Evolutionary conservation across 2,797 vertebrate species (phyloP).

Genomic region (Potorous gilbertii): DNA sequence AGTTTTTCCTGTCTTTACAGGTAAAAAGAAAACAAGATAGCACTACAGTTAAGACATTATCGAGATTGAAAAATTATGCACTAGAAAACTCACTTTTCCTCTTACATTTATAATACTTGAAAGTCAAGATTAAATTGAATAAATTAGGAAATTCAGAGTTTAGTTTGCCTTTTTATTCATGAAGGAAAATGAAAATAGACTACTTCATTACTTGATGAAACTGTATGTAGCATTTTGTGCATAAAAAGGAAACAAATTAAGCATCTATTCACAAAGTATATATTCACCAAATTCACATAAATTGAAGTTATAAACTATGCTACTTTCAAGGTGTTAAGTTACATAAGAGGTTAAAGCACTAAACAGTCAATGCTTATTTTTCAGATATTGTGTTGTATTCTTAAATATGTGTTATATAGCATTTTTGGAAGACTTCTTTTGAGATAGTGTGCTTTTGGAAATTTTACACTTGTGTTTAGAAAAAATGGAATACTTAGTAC

Average conservation of each 20-base stretch:
- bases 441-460: background rate
- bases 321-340: background rate
- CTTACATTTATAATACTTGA: background rate
- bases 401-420: background rate
- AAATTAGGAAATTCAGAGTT: slow-evolving; percentile 11
- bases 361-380: background rate
- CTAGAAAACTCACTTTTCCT: background rate
- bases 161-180: background rate
- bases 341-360: background rate
- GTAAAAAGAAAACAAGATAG: background rate
- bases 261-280: background rate
- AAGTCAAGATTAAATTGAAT: background rate
- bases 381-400: background rate
- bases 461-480: background rate
- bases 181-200: background rate
- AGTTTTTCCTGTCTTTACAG: background rate
- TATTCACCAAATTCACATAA: slow-evolving; percentile 6
- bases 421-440: background rate
- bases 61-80: background rate
- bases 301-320: background rate
- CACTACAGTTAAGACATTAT: background rate
- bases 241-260: background rate
- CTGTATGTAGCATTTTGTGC: background rate
- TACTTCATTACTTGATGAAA: slow-evolving; percentile 4
- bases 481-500: background rate